Base-by-base conservation (phyloP, 2,113 vertebrate species). In the Zosterops japonicus region DNA sequence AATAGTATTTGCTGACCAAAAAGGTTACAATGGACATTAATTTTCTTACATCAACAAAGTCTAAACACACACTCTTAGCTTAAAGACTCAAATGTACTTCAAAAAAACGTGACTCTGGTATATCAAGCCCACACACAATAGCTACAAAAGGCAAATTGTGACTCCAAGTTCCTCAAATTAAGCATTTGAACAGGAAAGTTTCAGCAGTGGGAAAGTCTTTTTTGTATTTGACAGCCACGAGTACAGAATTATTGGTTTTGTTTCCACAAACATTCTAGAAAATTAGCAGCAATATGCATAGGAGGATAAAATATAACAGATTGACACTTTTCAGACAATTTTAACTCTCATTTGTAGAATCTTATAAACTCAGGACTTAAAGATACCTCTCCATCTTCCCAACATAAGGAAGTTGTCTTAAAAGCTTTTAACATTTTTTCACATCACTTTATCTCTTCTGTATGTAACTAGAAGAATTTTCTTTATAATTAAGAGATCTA, bases 61-160 rank as follows among this genome's bases (percentile, higher is more conserved):
- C 53, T 81, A 36, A 78, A 81, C 55, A 76, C 11, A 25, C 8
- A 65, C 10, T 41, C 4, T 22, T 17, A 59, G 42, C n/a, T 57
- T 67, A 39, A 57, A 74, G 20, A 67, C 36, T 49, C 5, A 9
- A 42, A 36, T 0, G 3, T 27, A 47, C 41, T 83, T 72, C 11
- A 14, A 68, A 68, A 71, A 85, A 46, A 10, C 0, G 0, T 2
- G 9, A 49, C 25, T 67, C 31, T n/a, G 31, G 16, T 50, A 42
- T 9, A 46, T 5, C 11, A 50, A 81, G 49, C 24, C 53, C 27
- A 75, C 16, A 22, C 2, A 65, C 2, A 0, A 44, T 22, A 60
- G 1, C 0, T n/a, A 44, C 50, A 81, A 81, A 74, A 83, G 23
- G 22, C 19, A 69, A 0, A 4, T 5, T 63, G 17, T 12, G 59